A percentile compares a stretch with the other conserved stretches of the same genome.
Evolutionary conservation across 2,888 invertebrate genomes (phyloP).

Genomic region (Hemicrepidius hirtus): DNA sequence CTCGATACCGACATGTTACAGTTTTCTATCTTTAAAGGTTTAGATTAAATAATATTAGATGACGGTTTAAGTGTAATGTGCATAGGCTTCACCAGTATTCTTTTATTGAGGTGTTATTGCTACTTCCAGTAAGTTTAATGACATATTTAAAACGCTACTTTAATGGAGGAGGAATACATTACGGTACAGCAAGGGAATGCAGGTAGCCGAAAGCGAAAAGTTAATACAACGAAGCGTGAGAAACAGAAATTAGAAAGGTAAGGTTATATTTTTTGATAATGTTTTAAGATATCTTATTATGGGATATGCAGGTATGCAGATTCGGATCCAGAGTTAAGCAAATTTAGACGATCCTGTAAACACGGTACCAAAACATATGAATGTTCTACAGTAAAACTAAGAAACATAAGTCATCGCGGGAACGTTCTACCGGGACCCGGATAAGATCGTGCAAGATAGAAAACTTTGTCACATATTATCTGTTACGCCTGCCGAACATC

Average conservation of each 20-base stretch:
- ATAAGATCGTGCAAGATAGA: conserved; percentile 24
- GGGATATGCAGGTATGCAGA: conserved; percentile 23
- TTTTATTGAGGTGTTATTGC: too few relatives aligned
- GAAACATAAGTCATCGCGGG: conserved; percentile 16
- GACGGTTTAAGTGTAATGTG: too few relatives aligned
- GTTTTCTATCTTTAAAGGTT: too few relatives aligned
- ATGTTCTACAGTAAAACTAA: conserved; percentile 19
- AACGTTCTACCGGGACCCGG: conserved; percentile 4
- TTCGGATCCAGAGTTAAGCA: conserved; percentile 14
- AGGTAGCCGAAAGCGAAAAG: too few relatives aligned
- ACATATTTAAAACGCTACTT: too few relatives aligned
- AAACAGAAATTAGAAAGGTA: conserved; percentile 1
- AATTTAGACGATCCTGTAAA: conserved; percentile 33
- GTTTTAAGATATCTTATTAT: conserved; percentile 4
- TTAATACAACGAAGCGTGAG: conserved; percentile 4
- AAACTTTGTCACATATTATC: conserved; percentile 23
- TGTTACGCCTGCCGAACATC: conserved; percentile 16
- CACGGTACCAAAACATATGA: conserved; percentile 28
- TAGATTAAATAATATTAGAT: too few relatives aligned
- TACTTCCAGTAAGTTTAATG: too few relatives aligned
- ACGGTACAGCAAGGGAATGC: too few relatives aligned
- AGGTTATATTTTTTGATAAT: background rate
- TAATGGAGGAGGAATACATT: too few relatives aligned
- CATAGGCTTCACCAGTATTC: too few relatives aligned
- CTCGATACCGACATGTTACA: too few relatives aligned